Evolutionary conservation across 2,888 invertebrate genomes (phyloP), one percentile per base, ranked within the genome.

Genomic region (Adineta ricciae): DNA sequence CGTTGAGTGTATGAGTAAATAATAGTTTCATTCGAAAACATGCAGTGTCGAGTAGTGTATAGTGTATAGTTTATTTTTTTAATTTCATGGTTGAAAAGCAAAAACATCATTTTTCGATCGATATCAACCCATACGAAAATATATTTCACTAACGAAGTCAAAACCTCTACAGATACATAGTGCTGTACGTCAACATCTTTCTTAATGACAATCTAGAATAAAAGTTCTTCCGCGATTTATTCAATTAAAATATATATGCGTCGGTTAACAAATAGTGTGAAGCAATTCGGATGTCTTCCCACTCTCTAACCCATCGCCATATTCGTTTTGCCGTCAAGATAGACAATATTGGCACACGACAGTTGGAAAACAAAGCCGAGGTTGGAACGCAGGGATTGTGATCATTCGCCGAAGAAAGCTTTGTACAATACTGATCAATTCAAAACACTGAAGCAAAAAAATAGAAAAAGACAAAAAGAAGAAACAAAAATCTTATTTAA

Each of bases 401-500:
- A 36, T 32, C 64, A 19, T 64, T 64, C 5, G 64, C 64, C 16
- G 32, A 64, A 32, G 4, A 64, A 24, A 32, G 8, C 64, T 64
- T 32, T 64, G 32, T 64, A 64, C 64, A 64, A 64, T 64, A 64
- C 64, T 64, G 64, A 64, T 64, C 27, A 64, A 32, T 64, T 64
- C 11, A 32, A 64, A 64, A 64, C 16, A 64, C 27, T 32, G 32
- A 64, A 64, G 16, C 21, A 38, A 38, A 64, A 27, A 64, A n/a
- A n/a, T n/a, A n/a, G n/a, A n/a, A n/a, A n/a, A n/a, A n/a, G n/a
- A n/a, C n/a, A 64, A 11, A 78, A 78, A 9, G 3, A 8, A 41
- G 2, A 78, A 36, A 78, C 14, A 41, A 11, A 64, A 41, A 41
- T 78, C 78, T 90, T 88, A 96, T 92, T 96, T 96, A 88, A 97